Conservation (phyloP, 2,888 invertebrate genomes). For the Aphodius granarius region DNA sequence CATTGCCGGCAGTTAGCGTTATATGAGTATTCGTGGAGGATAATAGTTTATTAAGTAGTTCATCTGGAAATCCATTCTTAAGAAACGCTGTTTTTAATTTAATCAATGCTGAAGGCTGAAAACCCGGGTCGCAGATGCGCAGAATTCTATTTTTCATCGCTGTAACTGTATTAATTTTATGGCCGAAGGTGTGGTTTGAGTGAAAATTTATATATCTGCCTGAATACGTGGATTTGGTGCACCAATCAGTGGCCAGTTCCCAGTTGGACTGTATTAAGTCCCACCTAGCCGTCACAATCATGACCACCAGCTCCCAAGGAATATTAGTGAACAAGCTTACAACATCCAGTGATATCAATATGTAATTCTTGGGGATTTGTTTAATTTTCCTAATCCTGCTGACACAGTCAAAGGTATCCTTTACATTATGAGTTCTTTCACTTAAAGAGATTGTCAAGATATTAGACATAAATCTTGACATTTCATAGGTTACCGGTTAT, state of each 20-base stretch:
- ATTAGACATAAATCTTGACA: no score
- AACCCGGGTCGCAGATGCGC: not conserved
- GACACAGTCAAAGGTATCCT: no score
- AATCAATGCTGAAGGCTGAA: not conserved
- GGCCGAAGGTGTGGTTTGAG: not conserved
- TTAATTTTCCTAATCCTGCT: no score
- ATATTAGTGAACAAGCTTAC: not conserved
- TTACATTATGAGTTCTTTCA: no score
- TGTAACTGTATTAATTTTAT: constrained; percentile 4
- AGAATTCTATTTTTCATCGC: not conserved
- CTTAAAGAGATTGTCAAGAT: no score
- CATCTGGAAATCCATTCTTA: not conserved
- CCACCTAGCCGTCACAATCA: not conserved
- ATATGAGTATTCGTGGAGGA: not conserved
- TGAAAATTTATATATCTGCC: constrained; percentile 5
- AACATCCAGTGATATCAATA: not conserved
- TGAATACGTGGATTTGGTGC: constrained; percentile 1
- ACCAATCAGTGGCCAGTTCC: not conserved
- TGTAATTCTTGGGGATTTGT: no score
- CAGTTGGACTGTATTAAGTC: no score
- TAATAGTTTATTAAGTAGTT: not conserved
- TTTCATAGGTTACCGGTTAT: no score
- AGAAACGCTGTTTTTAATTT: not conserved
- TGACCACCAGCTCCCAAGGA: not conserved
- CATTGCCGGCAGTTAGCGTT: not conserved